phyloP scores from a whole-genome alignment of 37 sponge, comb jelly and placozoan genomes.

The Spongilla lacustris region DNA sequence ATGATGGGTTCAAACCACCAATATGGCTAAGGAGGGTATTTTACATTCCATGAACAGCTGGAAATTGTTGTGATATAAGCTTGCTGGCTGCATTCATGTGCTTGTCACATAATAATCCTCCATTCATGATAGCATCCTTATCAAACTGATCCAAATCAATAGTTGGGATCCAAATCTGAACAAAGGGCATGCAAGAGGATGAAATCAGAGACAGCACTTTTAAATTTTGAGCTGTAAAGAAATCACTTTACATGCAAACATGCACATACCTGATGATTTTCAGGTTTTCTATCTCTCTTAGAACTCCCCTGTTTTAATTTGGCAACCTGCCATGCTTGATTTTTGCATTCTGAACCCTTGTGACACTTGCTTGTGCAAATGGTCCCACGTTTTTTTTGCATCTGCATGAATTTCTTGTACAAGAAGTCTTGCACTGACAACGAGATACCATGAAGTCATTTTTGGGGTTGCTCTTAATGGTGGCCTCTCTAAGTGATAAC shows the following conservation, averaged over 20 bases:
- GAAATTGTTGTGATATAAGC: slow-evolving; percentile 13
- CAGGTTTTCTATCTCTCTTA: too few relatives aligned
- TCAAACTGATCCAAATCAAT: neutral
- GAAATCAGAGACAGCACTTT: too few relatives aligned
- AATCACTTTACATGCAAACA: too few relatives aligned
- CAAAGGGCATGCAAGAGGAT: too few relatives aligned
- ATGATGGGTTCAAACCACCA: neutral
- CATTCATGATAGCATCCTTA: neutral
- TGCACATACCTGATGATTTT: too few relatives aligned
- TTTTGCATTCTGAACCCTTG: slow-evolving; percentile 28
- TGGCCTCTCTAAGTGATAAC: slow-evolving; percentile 29
- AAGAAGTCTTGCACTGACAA: slow-evolving; percentile 28
- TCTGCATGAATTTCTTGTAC: slow-evolving; percentile 7
- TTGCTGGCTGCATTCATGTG: slow-evolving; percentile 19
- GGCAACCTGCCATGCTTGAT: neutral
- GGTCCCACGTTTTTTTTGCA: neutral
- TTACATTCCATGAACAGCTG: slow-evolving; percentile 8
- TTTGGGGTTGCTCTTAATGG: slow-evolving; percentile 11
- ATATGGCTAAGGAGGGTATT: slow-evolving; percentile 8
- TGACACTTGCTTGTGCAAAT: slow-evolving; percentile 41
- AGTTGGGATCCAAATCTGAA: neutral
- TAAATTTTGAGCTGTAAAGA: too few relatives aligned
- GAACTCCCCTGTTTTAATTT: too few relatives aligned
- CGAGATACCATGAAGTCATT: slow-evolving; percentile 21
- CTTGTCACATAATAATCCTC: slow-evolving; percentile 2